Evolutionary conservation across 2,888 invertebrate species (phyloP), one percentile per base, ranked within the genome.

Genomic region (Cyclophora albipunctata): DNA sequence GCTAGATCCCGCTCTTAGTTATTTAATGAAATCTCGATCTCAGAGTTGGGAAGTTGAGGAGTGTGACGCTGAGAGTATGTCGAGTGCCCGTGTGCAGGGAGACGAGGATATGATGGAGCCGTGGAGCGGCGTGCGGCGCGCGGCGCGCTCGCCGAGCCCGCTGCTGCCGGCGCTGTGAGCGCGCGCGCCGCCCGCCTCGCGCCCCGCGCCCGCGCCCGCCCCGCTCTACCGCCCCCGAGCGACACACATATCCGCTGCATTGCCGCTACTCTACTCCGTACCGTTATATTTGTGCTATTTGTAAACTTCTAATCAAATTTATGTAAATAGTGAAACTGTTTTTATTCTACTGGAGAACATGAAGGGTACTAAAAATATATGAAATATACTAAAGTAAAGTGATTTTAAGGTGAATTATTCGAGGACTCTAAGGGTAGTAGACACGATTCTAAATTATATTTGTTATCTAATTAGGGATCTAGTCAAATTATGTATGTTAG

Each of bases 101-200:
- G 89, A 90, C 90, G 90, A 90, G 90, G 87, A 90, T 90, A 86
- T 90, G 90, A 90, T 90, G 89, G 88, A 88, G 81, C 75, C 84
- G 75, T 90, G 90, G 90, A 79, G 85, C 77, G 78, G 81, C 73
- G 77, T 80, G 72, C 84, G 84, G 65, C 80, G 81, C 54, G 62
- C 67, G 64, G 76, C 78, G 74, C 81, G 83, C 60, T 84, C 82
- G 54, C 81, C 81, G 67, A 85, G 86, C 73, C 87, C 87, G 67
- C 81, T 86, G 69, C 84, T 86, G 76, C 77, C 83, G 64, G 73
- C 78, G 61, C 77, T 83, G 63, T 87, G 79, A 84, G 71, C 69
- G 45, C 37, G 42, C 46, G 35, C 50, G 47, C 40, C 40, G 45
- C 50, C 54, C 62, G 62, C 54, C 54, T 50, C 48, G 49, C 60